Evolutionary conservation across 2,888 invertebrate species (phyloP).

Genomic region (Drosophila macrospina): DNA sequence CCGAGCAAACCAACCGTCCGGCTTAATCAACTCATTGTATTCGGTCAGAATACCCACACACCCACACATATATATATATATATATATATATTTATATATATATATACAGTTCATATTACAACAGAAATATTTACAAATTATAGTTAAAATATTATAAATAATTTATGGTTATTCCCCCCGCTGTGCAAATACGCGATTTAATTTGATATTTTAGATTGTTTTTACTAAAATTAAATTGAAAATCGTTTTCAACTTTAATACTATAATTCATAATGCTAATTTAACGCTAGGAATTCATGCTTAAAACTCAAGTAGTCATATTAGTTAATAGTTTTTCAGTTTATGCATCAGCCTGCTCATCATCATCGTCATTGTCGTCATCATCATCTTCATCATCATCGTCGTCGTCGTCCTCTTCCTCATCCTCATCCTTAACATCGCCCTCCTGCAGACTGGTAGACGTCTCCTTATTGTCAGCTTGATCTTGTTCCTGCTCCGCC

Average conservation of each 20-base stretch:
- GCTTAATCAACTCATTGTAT: slow-evolving; percentile 10
- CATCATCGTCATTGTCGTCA: slow-evolving; percentile 42
- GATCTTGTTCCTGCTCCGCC: slow-evolving; percentile 39
- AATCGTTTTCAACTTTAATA: slow-evolving; percentile 61
- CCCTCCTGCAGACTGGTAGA: slow-evolving; percentile 14
- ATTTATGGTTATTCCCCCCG: slow-evolving; percentile 20
- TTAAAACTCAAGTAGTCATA: slow-evolving; percentile 41
- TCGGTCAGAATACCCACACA: slow-evolving; percentile 20
- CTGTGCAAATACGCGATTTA: slow-evolving; percentile 17
- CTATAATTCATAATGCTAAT: slow-evolving; percentile 61
- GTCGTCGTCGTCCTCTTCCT: slow-evolving; percentile 4
- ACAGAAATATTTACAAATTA: slow-evolving; percentile 27
- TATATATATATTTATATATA: slow-evolving; percentile 10
- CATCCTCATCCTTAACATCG: not conserved
- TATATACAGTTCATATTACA: slow-evolving; percentile 19
- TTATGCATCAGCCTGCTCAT: slow-evolving; percentile 30
- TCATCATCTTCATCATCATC: slow-evolving; percentile 35
- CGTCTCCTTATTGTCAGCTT: slow-evolving; percentile 40
- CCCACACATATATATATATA: not conserved
- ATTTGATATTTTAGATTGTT: slow-evolving; percentile 42
- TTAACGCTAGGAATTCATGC: slow-evolving; percentile 34
- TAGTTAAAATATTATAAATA: slow-evolving; percentile 30
- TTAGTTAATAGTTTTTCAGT: slow-evolving; percentile 36
- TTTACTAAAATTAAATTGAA: slow-evolving; percentile 65
- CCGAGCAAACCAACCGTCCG: slow-evolving; percentile 37